Evolutionary conservation across 2,888 invertebrate genomes (phyloP).

Genomic region (Alloplasta piceator): DNA sequence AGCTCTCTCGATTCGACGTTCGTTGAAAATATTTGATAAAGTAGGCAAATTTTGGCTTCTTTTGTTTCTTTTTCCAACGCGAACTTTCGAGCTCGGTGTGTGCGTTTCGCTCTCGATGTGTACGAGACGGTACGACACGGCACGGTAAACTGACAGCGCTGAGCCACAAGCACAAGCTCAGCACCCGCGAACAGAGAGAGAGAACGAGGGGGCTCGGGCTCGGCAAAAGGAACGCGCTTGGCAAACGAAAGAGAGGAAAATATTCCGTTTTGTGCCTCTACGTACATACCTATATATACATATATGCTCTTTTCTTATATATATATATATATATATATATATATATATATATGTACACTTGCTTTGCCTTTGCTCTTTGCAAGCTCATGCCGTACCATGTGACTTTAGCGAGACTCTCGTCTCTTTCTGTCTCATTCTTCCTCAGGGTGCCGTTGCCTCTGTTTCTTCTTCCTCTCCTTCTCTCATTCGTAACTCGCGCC

Average conservation of each 20-base stretch:
- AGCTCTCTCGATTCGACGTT: no score
- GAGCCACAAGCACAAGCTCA: slow-evolving; percentile 72
- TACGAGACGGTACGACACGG: slow-evolving; percentile 72
- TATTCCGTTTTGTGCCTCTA: slow-evolving; percentile 57
- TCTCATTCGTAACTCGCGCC: slow-evolving; percentile 45
- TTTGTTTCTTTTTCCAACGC: slow-evolving; percentile 9
- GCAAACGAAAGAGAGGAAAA: slow-evolving; percentile 63
- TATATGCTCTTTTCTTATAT: slow-evolving; percentile 22
- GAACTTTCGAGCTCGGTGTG: slow-evolving; percentile 15
- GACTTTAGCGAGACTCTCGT: slow-evolving; percentile 46
- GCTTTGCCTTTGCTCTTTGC: slow-evolving; percentile 42
- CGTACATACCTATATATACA: slow-evolving; percentile 27
- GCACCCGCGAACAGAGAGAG: slow-evolving; percentile 66
- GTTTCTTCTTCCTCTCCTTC: slow-evolving; percentile 51
- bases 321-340: not conserved
- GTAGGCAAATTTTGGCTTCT: not conserved
- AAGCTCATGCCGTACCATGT: slow-evolving; percentile 63
- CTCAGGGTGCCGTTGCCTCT: slow-evolving; percentile 46
- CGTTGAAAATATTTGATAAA: no score
- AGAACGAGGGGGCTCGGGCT: slow-evolving; percentile 40
- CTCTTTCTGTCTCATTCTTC: slow-evolving; percentile 46
- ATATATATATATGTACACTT: slow-evolving; percentile 31
- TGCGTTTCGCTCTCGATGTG: slow-evolving; percentile 56
- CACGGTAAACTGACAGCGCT: slow-evolving; percentile 79
- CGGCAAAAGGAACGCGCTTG: slow-evolving; percentile 41